These are phyloP conservation scores for Leptopterna dolabrata DNA, from an alignment of 2,888 invertebrate genomes.

Conservation along the genomic window DNA sequence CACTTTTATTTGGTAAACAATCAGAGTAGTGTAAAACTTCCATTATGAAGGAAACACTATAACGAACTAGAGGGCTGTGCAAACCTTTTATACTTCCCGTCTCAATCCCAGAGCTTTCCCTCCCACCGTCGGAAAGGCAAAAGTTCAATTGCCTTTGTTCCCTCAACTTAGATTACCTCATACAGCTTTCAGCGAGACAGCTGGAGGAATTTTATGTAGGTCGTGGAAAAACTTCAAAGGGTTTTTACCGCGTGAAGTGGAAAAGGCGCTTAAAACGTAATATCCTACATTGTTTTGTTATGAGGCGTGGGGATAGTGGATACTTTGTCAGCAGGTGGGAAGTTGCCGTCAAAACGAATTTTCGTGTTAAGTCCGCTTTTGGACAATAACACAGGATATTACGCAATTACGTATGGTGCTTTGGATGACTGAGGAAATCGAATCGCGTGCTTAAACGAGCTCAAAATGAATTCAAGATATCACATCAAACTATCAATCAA, in stretches of 20 bases:
- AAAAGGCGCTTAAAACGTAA: not conserved
- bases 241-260: not conserved
- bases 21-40: not conserved
- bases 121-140: slow-evolving; percentile 20
- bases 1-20: not conserved
- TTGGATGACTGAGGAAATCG: too few species aligned
- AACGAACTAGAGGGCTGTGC: not conserved
- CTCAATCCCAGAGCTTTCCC: not conserved
- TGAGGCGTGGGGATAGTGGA: not conserved
- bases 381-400: too few species aligned
- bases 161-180: slow-evolving; percentile 41
- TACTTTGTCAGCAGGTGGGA: not conserved
- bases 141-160: slow-evolving; percentile 41
- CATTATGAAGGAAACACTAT: slow-evolving; percentile 17
- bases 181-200: slow-evolving; percentile 32
- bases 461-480: too few species aligned
- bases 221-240: not conserved
- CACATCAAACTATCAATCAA: too few species aligned
- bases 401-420: too few species aligned
- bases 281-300: not conserved
- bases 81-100: not conserved
- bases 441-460: too few species aligned
- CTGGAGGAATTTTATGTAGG: not conserved
- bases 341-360: too few species aligned
- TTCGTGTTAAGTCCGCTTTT: too few species aligned